Base-by-base conservation (phyloP, 2,797 vertebrate genomes). In the Mus caroli region DNA sequence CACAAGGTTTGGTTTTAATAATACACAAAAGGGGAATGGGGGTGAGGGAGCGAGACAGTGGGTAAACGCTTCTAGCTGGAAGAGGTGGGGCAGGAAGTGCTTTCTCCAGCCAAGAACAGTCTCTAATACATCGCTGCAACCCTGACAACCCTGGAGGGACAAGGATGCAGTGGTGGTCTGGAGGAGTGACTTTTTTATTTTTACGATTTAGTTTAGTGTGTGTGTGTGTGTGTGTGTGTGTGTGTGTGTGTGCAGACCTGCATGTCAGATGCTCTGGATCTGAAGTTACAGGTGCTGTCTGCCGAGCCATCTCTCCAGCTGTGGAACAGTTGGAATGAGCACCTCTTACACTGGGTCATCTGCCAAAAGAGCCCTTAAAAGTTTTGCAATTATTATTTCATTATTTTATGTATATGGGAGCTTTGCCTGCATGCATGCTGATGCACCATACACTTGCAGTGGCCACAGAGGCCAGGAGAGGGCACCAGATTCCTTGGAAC, bases 1-100 rank as follows among this genome's bases (percentile, higher is more conserved):
- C 15, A 60, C 50, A 82, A 9, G 52, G 43, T 73, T 88, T 96
- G 82, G 60, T 88, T 85, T 92, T 69, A 88, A 77, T 84, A 80
- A 95, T 50, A 88, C 31, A 71, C 43, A 71, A 58, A 94, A 37
- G 20, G 56, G 40, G 46, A 75, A 28, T 88, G 79, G 34, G 69
- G 87, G 46, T 50, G 15, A 50, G 64, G 62, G 71, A 82, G 26
- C 78, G 56, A 67, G 17, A 3, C 54, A 0, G 2, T 8, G 17
- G 28, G 2, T 80, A 62, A 75, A 43, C 71, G 62, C 40, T 75
- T 43, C 40, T 1, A 10, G 58, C 7, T 75, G 50, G 60, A 69
- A 34, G 71, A 73, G 60, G n/a, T 2, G 2, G n/a, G 82, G 24
- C 56, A 8, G 76, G 79, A 89, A n/a, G 69, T 71, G 7, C 58